Evolutionary conservation across 2,888 invertebrate genomes (phyloP).

Genomic region (Abscondita cerata): DNA sequence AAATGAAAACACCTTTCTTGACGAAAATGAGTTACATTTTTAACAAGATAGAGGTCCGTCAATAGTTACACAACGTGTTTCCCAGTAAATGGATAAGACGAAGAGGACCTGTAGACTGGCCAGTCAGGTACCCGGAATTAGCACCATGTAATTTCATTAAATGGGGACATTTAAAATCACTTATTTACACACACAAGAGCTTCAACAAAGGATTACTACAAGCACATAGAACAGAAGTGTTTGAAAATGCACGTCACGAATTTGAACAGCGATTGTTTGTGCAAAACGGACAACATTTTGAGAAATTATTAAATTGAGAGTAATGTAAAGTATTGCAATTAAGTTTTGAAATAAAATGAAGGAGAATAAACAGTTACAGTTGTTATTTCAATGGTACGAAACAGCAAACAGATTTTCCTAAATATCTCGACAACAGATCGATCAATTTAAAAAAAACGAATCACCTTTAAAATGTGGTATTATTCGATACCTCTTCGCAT

Average conservation of each 20-base stretch:
- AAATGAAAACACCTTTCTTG: not conserved
- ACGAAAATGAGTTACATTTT: not conserved
- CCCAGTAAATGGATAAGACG: not conserved
- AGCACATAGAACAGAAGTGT: no score
- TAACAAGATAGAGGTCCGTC: not conserved
- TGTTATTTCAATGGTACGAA: not conserved
- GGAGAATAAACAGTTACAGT: not conserved
- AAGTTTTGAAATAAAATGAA: no score
- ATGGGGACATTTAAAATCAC: no score
- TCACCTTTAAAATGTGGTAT: not conserved
- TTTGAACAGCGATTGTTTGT: no score
- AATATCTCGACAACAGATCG: not conserved
- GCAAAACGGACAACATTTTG: no score
- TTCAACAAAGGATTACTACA: no score
- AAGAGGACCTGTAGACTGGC: not conserved
- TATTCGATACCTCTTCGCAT: not conserved
- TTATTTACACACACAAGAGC: no score
- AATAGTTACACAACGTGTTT: not conserved
- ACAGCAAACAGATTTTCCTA: no score
- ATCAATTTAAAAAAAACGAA: not conserved
- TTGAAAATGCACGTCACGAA: no score
- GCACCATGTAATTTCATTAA: constrained; percentile 13
- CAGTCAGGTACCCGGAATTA: no score
- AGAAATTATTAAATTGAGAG: no score
- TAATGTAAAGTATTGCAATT: no score